phyloP scores from a whole-genome alignment of 2,888 invertebrate genomes.

The Rhagonycha lutea region DNA sequence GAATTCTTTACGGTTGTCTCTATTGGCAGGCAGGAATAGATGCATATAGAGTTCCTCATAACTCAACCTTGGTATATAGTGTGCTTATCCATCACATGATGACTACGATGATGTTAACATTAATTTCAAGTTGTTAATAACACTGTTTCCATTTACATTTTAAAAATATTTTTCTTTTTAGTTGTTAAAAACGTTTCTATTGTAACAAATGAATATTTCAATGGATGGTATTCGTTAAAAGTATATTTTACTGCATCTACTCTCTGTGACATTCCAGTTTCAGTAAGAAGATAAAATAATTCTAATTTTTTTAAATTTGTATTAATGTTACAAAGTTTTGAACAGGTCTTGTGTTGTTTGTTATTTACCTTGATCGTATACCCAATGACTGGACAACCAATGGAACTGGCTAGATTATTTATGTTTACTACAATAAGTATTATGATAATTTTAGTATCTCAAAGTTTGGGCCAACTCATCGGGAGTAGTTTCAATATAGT shows the following conservation, averaged over 20 bases:
- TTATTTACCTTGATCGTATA: slow-evolving; percentile 79
- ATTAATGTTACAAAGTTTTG: neutral
- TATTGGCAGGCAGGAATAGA: slow-evolving; percentile 77
- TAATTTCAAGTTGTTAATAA: slow-evolving; percentile 75
- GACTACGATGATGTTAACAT: slow-evolving; percentile 89
- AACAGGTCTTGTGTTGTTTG: slow-evolving; percentile 68
- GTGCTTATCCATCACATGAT: slow-evolving; percentile 92
- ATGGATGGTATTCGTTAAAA: slow-evolving; percentile 85
- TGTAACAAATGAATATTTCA: slow-evolving; percentile 76
- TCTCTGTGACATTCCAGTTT: slow-evolving; percentile 76
- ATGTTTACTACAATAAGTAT: slow-evolving; percentile 87
- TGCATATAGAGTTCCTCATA: slow-evolving; percentile 77
- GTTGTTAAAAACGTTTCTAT: slow-evolving; percentile 51
- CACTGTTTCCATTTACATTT: slow-evolving; percentile 45
- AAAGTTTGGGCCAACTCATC: slow-evolving; percentile 89
- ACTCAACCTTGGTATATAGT: slow-evolving; percentile 87
- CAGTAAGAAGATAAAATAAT: slow-evolving; percentile 59
- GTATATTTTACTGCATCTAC: slow-evolving; percentile 79
- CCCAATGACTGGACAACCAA: slow-evolving; percentile 87
- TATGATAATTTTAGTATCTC: slow-evolving; percentile 85
- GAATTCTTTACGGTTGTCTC: slow-evolving; percentile 75
- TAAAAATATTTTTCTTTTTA: slow-evolving; percentile 49
- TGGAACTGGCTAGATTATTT: slow-evolving; percentile 74
- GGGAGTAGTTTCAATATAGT: slow-evolving; percentile 87
- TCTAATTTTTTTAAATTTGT: neutral